Conservation (phyloP, 2,797 vertebrate species). For the Myripristis jacobus region DNA sequence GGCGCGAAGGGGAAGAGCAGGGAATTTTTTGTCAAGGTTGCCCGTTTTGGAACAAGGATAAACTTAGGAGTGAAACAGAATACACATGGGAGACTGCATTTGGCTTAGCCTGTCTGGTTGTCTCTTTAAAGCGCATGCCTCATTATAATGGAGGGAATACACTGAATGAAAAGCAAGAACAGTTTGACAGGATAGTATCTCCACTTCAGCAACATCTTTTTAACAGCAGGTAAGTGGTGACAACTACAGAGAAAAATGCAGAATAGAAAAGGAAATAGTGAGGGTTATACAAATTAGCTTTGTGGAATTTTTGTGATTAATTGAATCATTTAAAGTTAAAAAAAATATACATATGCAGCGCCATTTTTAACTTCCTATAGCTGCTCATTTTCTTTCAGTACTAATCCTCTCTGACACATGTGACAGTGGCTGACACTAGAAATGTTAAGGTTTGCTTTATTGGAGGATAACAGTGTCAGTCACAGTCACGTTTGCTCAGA, state of each 20-base stretch:
- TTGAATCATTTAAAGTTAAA: no score
- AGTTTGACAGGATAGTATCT: constrained; percentile 11
- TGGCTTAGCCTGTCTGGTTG: constrained; percentile 40
- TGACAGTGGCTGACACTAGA: no score
- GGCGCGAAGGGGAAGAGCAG: constrained; percentile 11
- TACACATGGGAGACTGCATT: constrained; percentile 45
- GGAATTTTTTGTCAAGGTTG: constrained; percentile 40
- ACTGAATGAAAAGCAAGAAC: constrained; percentile 44
- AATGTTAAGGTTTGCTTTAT: no score
- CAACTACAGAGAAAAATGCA: constrained; percentile 7
- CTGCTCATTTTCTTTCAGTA: no score
- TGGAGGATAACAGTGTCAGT: no score
- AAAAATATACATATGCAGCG: no score
- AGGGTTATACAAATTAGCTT: no score
- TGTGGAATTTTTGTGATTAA: no score
- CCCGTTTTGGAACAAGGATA: constrained; percentile 26
- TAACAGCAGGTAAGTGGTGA: not conserved
- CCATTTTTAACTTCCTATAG: no score
- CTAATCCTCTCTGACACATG: no score
- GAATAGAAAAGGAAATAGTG: not conserved
- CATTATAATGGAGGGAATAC: constrained; percentile 51
- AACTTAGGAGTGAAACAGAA: constrained; percentile 42
- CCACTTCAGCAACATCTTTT: constrained; percentile 2
- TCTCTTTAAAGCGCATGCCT: constrained; percentile 36
- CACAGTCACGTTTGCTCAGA: no score